Conservation (phyloP, 1,140 invertebrate genomes). For the Eupristina koningsbergeri region DNA sequence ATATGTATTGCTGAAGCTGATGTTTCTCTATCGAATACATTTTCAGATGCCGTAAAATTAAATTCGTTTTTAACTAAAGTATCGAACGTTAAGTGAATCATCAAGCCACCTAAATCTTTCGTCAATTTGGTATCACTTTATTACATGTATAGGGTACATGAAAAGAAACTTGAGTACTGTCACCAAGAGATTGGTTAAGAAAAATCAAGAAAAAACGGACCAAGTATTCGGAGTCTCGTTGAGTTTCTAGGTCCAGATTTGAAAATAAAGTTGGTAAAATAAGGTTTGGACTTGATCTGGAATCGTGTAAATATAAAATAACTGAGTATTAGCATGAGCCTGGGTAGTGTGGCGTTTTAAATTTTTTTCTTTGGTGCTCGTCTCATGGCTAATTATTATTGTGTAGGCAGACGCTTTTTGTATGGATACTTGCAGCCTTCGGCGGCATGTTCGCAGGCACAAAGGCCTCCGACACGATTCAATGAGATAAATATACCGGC, state of each 20-base stretch:
- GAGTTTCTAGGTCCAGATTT: conserved; percentile 32
- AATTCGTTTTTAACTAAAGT: neutral
- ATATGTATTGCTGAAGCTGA: no score
- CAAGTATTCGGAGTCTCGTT: conserved; percentile 27
- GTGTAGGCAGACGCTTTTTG: conserved; percentile 53
- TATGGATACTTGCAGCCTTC: conserved; percentile 2
- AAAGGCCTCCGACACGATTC: conserved; percentile 51
- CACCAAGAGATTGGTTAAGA: neutral
- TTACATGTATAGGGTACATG: neutral
- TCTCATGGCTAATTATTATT: conserved; percentile 59
- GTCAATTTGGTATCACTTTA: no score
- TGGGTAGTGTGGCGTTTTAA: neutral
- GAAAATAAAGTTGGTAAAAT: conserved; percentile 5
- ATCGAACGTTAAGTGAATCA: neutral
- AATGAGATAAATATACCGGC: conserved; percentile 59
- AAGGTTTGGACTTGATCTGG: neutral
- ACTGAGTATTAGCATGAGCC: neutral
- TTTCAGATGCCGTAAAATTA: neutral
- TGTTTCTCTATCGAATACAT: no score
- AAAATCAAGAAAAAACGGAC: neutral
- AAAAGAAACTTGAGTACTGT: neutral
- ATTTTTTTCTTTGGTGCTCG: conserved; percentile 3
- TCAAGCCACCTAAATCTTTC: neutral
- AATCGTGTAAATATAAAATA: conserved; percentile 22
- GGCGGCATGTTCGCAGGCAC: conserved; percentile 55